Conservation (phyloP, 2,888 invertebrate genomes). For the Herminia tarsipennalis region DNA sequence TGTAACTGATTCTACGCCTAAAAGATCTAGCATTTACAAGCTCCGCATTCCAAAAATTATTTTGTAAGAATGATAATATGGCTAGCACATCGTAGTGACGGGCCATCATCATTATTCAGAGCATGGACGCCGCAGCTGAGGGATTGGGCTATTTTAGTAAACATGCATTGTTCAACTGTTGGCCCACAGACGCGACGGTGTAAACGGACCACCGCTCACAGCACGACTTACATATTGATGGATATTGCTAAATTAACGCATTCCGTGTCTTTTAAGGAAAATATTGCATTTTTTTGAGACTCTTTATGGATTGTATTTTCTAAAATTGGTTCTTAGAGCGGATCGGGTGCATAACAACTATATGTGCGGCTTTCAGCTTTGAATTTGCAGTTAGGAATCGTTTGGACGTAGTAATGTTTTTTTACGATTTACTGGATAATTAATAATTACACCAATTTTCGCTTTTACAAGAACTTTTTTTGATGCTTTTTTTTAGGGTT, state of each 20-base stretch:
- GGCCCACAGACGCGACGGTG: conserved; percentile 44
- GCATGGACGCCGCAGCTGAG: conserved; percentile 39
- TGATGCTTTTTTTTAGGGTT: too few relatives aligned
- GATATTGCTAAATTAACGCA: conserved; percentile 35
- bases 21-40: neutral
- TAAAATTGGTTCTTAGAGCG: too few relatives aligned
- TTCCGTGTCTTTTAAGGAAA: conserved; percentile 8
- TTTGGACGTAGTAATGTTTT: too few relatives aligned
- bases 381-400: too few relatives aligned
- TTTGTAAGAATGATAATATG: conserved; percentile 32
- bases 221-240: conserved; percentile 38
- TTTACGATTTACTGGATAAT: too few relatives aligned
- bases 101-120: conserved; percentile 52
- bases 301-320: neutral
- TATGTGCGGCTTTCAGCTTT: too few relatives aligned
- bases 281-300: neutral
- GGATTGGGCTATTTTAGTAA: conserved; percentile 50
- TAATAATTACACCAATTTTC: too few relatives aligned
- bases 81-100: conserved; percentile 17
- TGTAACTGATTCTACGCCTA: too few relatives aligned
- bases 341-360: neutral
- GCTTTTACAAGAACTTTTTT: too few relatives aligned
- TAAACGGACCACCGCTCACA: conserved; percentile 12
- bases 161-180: conserved; percentile 53
- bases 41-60: conserved; percentile 30